Evolutionary conservation across 2,113 vertebrate genomes (phyloP).

Genomic region (Aix galericulata): DNA sequence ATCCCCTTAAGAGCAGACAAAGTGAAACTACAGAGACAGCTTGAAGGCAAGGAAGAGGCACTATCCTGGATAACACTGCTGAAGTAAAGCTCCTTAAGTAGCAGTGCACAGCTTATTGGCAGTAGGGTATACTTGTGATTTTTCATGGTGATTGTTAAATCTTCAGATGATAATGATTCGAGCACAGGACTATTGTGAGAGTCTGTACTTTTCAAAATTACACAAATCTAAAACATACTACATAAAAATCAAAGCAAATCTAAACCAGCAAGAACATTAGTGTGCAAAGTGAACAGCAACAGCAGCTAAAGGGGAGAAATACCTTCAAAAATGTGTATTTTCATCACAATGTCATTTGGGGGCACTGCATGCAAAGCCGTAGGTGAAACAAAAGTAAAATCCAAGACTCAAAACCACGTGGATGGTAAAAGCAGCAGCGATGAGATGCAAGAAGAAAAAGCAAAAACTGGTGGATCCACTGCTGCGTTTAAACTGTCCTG

Average conservation of each 20-base stretch:
- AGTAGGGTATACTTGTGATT: not conserved
- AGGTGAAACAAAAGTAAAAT: not conserved
- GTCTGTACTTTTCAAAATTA: not conserved
- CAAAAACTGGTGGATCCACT: not conserved
- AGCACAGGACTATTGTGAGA: not conserved
- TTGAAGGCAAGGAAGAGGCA: not conserved
- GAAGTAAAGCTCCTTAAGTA: not conserved
- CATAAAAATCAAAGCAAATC: not conserved
- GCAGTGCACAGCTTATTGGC: not conserved
- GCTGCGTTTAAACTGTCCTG: not conserved
- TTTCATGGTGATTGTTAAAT: not conserved
- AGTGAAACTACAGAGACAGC: not conserved
- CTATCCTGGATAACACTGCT: not conserved
- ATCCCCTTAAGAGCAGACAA: not conserved
- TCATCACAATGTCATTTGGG: not conserved
- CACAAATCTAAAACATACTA: not conserved
- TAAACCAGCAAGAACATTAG: not conserved
- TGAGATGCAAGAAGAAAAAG: not conserved
- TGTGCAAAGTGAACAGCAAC: not conserved
- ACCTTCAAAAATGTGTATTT: not conserved
- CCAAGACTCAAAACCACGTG: not conserved
- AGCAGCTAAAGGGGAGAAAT: not conserved
- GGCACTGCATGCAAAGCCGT: not conserved
- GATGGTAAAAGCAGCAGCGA: not conserved
- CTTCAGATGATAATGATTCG: not conserved